Evolutionary conservation across 1,140 invertebrate species (phyloP).

Genomic region (Ectropis grisescens): DNA sequence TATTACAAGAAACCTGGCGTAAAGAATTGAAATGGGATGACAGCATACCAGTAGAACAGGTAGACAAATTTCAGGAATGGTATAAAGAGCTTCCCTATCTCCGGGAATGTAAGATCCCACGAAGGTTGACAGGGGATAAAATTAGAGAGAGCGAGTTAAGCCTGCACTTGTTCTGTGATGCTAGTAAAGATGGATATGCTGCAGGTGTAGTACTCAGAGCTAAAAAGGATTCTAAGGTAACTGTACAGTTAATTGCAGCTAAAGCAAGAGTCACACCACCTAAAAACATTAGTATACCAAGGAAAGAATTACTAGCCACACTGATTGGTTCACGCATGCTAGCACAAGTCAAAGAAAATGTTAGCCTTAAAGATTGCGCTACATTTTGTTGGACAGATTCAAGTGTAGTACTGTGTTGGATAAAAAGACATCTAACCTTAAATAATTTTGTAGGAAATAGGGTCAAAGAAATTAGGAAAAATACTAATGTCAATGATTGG

Average conservation of each 20-base stretch:
- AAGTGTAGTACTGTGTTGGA: constrained; percentile 5
- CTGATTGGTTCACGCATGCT: constrained; percentile 2
- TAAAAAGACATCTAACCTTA: constrained; percentile 4
- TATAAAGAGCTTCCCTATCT: neutral
- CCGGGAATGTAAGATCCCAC: neutral
- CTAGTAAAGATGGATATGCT: constrained; percentile 3
- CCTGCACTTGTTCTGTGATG: constrained; percentile 7
- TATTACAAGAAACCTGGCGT: constrained; percentile 7
- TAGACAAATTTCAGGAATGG: constrained; percentile 2
- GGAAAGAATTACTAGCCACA: constrained; percentile 8
- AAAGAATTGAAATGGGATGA: constrained; percentile 4
- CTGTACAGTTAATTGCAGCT: constrained; percentile 3
- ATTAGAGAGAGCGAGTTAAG: neutral
- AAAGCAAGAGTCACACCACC: constrained; percentile 7
- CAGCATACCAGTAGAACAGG: neutral
- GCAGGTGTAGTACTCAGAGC: constrained; percentile 4
- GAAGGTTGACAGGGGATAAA: neutral
- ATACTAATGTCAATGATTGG: constrained; percentile 8
- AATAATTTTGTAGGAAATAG: constrained; percentile 8
- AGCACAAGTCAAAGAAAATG: neutral
- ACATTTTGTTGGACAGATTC: constrained; percentile 7
- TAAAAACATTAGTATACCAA: constrained; percentile 3
- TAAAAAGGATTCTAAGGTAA: neutral
- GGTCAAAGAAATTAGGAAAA: constrained; percentile 9
- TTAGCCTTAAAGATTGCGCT: neutral